phyloP scores from a whole-genome alignment of 2,888 invertebrate genomes.

The Megamerina dolium region DNA sequence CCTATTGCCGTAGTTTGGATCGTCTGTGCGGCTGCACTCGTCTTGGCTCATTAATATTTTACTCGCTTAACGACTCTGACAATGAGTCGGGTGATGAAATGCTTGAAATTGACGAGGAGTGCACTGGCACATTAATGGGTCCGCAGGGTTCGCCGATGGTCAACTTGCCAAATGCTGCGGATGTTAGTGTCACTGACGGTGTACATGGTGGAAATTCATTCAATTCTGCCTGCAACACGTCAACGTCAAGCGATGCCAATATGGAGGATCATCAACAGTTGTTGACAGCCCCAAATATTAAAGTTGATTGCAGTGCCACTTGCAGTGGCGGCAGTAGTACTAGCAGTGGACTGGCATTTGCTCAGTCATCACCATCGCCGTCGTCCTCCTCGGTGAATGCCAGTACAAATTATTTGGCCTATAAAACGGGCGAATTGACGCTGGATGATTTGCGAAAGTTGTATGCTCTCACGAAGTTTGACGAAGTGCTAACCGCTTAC shows the following conservation, averaged over 20 bases:
- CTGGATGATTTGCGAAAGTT: conserved; percentile 61
- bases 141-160: too few species aligned
- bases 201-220: conserved; percentile 10
- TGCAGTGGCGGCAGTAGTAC: conserved; percentile 9
- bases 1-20: conserved; percentile 83
- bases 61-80: conserved; percentile 66
- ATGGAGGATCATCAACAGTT: too few species aligned
- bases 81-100: conserved; percentile 66
- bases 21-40: conserved; percentile 78
- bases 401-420: conserved; percentile 51
- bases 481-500: conserved; percentile 58
- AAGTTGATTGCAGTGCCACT: conserved; percentile 20
- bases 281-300: conserved; percentile 13
- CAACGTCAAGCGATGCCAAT: too few species aligned
- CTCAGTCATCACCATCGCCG: conserved; percentile 33
- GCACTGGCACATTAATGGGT: conserved; percentile 27
- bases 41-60: conserved; percentile 76
- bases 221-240: too few species aligned
- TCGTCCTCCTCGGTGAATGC: conserved; percentile 30
- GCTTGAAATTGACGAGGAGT: conserved; percentile 61
- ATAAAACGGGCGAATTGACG: conserved; percentile 54
- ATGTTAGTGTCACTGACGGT: conserved; percentile 39
- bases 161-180: conserved; percentile 10
- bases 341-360: conserved; percentile 10
- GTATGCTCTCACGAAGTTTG: conserved; percentile 71